A percentile compares a stretch with the other conserved stretches of the same genome.
Conservation (phyloP, 2,797 vertebrate genomes). For the Mastacembelus armatus region DNA sequence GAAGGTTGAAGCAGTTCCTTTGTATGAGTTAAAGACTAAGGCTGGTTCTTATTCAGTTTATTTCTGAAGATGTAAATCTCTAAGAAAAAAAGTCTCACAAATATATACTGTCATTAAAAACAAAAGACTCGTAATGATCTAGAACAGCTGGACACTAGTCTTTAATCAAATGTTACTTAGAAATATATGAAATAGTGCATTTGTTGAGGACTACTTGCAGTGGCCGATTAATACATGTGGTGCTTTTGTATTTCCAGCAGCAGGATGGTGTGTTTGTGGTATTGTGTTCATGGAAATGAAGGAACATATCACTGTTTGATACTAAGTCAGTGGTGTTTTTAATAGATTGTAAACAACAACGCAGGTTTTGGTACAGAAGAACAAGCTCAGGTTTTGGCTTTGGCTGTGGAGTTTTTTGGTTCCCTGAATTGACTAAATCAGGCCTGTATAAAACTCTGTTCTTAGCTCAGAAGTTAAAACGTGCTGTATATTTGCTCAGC, state of each 20-base stretch:
- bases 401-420: background rate
- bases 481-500: background rate
- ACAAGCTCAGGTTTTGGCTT: background rate
- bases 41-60: no score
- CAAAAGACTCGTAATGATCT: no score
- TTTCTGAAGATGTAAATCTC: background rate
- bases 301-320: no score
- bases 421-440: background rate
- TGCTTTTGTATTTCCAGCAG: background rate
- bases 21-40: no score
- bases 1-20: background rate
- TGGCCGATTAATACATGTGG: background rate
- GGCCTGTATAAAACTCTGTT: background rate
- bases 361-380: background rate
- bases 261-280: background rate
- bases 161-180: no score
- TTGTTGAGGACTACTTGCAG: background rate
- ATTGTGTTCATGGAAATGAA: background rate
- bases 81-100: no score
- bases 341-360: background rate
- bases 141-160: no score
- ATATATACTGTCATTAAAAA: no score
- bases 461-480: background rate
- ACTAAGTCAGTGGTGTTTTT: background rate
- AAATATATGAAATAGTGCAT: background rate